These are phyloP conservation scores for Brachypalpus laphriformis DNA, from an alignment of 2,888 invertebrate genomes.

Conservation along the genomic window DNA sequence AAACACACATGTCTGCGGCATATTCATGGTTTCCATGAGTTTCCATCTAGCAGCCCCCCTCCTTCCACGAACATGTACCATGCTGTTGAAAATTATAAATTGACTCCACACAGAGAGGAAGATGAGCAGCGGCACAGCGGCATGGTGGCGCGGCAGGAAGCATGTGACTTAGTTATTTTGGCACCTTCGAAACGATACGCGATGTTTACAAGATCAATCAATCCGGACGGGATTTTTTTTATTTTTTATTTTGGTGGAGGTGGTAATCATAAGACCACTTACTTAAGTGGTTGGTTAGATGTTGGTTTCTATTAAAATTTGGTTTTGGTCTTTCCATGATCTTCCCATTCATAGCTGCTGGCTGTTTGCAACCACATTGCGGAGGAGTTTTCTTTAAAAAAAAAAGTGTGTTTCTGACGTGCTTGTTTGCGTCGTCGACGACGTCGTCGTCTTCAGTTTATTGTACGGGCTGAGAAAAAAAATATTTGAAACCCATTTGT, in stretches of 20 bases:
- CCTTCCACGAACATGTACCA: not conserved
- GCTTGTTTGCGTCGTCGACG: conserved; percentile 23
- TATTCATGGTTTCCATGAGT: conserved; percentile 41
- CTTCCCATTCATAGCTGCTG: conserved; percentile 4
- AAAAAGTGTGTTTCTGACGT: conserved; percentile 24
- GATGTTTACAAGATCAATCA: conserved; percentile 73
- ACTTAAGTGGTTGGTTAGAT: conserved; percentile 63
- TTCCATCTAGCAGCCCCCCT: not conserved
- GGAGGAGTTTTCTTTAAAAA: conserved; percentile 21
- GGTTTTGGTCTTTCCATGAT: conserved; percentile 9
- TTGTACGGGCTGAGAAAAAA: not conserved
- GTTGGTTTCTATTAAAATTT: conserved; percentile 8
- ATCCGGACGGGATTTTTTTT: conserved; percentile 42
- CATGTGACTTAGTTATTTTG: conserved; percentile 75
- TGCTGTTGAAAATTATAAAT: conserved; percentile 66
- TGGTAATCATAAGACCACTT: conserved; percentile 61
- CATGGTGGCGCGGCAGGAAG: conserved; percentile 74
- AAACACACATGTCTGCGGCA: conserved; percentile 50
- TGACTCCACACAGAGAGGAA: conserved; percentile 60
- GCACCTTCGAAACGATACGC: conserved; percentile 72
- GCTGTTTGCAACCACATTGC: conserved; percentile 3
- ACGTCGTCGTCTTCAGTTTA: conserved; percentile 6
- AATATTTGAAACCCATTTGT: conserved; percentile 20
- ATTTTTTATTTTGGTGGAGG: conserved; percentile 50
- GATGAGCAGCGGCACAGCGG: conserved; percentile 46